A percentile compares a stretch with the other conserved stretches of the same genome.
Evolutionary conservation across 2,797 vertebrate species (phyloP).

Genomic region (Eulemur coronatus): DNA sequence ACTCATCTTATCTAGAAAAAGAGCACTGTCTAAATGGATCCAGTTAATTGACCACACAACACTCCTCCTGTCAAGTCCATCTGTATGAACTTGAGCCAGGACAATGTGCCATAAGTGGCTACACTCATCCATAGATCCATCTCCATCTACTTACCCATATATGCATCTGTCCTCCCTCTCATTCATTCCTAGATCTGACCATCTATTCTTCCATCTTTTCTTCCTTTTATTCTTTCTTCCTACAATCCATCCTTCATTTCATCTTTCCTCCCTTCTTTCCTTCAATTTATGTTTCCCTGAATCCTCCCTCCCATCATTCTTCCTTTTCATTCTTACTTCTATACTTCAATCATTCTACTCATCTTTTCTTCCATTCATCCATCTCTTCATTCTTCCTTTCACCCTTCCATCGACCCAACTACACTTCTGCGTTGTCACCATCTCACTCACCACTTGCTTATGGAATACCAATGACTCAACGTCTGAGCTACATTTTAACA

Average conservation of each 20-base stretch:
- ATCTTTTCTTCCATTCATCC: background rate
- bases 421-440: background rate
- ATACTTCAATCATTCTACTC: background rate
- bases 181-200: background rate
- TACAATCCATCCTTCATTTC: background rate
- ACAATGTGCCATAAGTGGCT: background rate
- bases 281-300: background rate
- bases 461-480: background rate
- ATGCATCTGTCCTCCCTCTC: background rate
- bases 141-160: background rate
- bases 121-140: rapidly evolving
- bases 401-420: rapidly evolving
- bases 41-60: background rate
- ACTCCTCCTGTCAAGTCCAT: background rate
- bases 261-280: background rate
- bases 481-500: background rate
- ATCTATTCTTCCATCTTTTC: background rate
- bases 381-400: background rate
- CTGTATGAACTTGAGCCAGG: background rate
- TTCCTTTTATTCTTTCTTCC: background rate
- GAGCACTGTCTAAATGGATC: background rate
- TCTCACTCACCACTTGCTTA: background rate
- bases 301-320: background rate
- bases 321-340: background rate
- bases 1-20: background rate